phyloP scores from a whole-genome alignment of 1,140 invertebrate genomes.

The Drosophila cardini region DNA sequence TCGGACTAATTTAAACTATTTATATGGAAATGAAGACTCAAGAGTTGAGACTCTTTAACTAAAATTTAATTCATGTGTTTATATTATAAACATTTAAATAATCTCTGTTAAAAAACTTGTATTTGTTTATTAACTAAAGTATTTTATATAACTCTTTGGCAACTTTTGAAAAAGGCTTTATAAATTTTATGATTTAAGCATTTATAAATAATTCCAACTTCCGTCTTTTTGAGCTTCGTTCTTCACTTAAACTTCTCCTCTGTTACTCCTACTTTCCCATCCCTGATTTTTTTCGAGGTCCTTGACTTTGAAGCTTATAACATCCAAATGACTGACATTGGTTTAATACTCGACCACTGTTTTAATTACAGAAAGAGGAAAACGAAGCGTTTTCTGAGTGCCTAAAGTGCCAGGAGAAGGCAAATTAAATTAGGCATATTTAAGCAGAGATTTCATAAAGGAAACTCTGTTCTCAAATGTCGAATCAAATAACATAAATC shows the following conservation, averaged over 20 bases:
- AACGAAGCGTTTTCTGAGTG: conserved; percentile 19
- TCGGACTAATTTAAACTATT: too few relatives aligned
- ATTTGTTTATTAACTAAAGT: too few relatives aligned
- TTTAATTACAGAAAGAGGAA: conserved; percentile 32
- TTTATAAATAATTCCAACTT: too few relatives aligned
- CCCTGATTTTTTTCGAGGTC: conserved; percentile 12
- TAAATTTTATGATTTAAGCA: too few relatives aligned
- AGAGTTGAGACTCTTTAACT: too few relatives aligned
- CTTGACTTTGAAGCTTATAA: conserved; percentile 26
- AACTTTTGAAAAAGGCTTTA: too few relatives aligned
- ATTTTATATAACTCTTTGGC: too few relatives aligned
- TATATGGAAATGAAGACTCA: too few relatives aligned
- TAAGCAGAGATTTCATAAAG: conserved; percentile 36
- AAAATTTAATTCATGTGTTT: too few relatives aligned
- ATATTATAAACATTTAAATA: too few relatives aligned
- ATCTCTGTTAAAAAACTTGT: too few relatives aligned
- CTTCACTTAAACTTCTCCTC: neutral
- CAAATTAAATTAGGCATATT: conserved; percentile 56
- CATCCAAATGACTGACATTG: conserved; percentile 20
- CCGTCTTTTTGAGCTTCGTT: too few relatives aligned
- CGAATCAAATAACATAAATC: conserved; percentile 19
- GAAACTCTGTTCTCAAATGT: conserved; percentile 24
- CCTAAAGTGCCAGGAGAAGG: conserved; percentile 27
- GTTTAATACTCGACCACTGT: conserved; percentile 35
- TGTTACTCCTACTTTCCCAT: neutral